Evolutionary conservation across 1,140 invertebrate genomes (phyloP).

Genomic region (Prorops nasuta): DNA sequence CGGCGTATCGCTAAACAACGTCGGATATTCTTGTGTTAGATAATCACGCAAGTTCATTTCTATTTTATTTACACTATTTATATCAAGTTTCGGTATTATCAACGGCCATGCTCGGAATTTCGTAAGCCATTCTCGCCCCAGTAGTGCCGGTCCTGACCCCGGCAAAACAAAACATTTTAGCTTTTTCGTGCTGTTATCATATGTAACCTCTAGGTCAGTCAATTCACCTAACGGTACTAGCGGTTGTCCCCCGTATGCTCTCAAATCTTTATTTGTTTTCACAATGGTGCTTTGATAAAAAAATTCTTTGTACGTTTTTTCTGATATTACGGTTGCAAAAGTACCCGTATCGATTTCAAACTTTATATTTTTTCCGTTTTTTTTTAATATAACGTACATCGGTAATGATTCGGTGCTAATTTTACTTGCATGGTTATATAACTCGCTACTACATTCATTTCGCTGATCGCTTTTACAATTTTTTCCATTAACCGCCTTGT

Average conservation of each 20-base stretch:
- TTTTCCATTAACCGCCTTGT: neutral
- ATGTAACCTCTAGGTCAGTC: conserved; percentile 5
- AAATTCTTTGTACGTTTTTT: neutral
- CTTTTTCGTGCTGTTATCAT: neutral
- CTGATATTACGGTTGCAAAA: conserved; percentile 3
- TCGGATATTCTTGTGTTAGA: neutral
- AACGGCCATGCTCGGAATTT: conserved; percentile 16
- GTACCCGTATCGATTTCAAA: conserved; percentile 10
- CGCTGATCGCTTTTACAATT: neutral
- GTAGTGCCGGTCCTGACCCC: conserved; percentile 24
- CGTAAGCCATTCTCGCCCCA: conserved; percentile 19
- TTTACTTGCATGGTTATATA: neutral
- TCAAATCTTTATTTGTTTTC: conserved; percentile 7
- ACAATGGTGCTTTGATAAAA: neutral
- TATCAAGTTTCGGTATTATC: conserved; percentile 1
- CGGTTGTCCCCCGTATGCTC: neutral
- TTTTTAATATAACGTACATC: conserved; percentile 1
- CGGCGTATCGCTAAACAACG: neutral
- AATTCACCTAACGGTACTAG: conserved; percentile 2
- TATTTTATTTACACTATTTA: conserved; percentile 9
- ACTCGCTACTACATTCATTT: neutral
- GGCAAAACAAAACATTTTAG: conserved; percentile 24
- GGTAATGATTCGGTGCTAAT: neutral
- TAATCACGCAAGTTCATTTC: conserved; percentile 2
- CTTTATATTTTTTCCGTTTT: neutral